phyloP scores from a whole-genome alignment of 2,797 vertebrate genomes.

The Gobionotothen gibberifrons region DNA sequence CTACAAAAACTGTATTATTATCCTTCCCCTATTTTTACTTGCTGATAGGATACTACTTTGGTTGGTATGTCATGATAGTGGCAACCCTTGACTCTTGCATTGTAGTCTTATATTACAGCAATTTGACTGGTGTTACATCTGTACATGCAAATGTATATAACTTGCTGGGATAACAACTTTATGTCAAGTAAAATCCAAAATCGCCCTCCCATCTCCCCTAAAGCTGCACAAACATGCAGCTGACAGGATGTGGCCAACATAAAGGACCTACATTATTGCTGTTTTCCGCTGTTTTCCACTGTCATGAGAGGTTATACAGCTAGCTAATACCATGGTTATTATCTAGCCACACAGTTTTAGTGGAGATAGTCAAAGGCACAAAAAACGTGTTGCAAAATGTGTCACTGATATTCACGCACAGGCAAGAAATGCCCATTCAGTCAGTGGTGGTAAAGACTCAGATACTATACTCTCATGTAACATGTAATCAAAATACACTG shows the following conservation, averaged over 20 bases:
- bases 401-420: slow-evolving; percentile 6
- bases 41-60: slow-evolving; percentile 37
- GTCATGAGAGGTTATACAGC: slow-evolving; percentile 15
- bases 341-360: slow-evolving; percentile 35
- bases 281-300: not conserved
- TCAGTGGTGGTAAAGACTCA: slow-evolving; percentile 1
- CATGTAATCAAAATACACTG: not conserved
- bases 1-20: slow-evolving; percentile 7
- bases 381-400: slow-evolving; percentile 13
- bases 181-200: not conserved
- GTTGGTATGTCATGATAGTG: slow-evolving; percentile 22
- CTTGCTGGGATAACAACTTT: not conserved
- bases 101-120: slow-evolving; percentile 5
- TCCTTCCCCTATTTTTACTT: not conserved
- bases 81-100: slow-evolving; percentile 7
- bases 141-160: slow-evolving; percentile 17
- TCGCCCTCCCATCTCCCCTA: not conserved
- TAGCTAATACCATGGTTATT: slow-evolving; percentile 37
- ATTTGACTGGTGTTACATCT: slow-evolving; percentile 26
- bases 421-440: slow-evolving; percentile 16
- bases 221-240: slow-evolving; percentile 35
- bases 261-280: slow-evolving; percentile 13
- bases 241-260: slow-evolving; percentile 55
- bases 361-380: slow-evolving; percentile 42
- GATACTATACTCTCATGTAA: not conserved